Base-by-base conservation (phyloP, 2,888 invertebrate genomes). In the Buathra laborator region DNA sequence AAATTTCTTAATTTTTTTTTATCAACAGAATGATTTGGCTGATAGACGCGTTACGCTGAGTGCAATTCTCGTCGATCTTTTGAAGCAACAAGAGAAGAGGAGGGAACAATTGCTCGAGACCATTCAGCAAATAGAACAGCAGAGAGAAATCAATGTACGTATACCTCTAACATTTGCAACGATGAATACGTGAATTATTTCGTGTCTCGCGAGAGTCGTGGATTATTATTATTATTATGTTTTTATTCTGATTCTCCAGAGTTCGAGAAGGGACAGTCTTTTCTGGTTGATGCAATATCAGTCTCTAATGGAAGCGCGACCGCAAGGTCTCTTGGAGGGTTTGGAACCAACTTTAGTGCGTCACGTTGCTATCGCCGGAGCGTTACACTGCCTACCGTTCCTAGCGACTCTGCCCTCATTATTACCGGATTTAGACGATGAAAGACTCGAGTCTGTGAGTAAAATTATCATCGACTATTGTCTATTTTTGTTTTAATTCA, bases 211-310 rank as follows among this genome's bases (percentile, higher is more conserved):
- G 43, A 72, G 10, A 70, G 14, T 64, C 3, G 64, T 24, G 7
- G 62, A 74, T 68, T 44, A 66, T 19, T 14, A 14, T 67, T 62
- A 48, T 62, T 51, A 24, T 70, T 48, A 24, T 51, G 78, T 79
- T 46, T 68, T 59, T 1, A 6, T 62, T 37, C 37, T 37, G 6
- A 9, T 76, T 85, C 81, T 84, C 68, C 44, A 91, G 90, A 88
- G 86, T 74, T 70, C 89, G 85, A 89, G 92, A 90, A 90, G 91
- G 74, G 89, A 90, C 81, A 93, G 93, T 90, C 90, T 92, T 90
- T 97, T 96, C 92, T 97, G 97, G 97, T 94, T 97, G 86, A 95
- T 95, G 90, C 98, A 98, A 93, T 98, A 98, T 93, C 98, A 98
- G 93, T 95, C 96, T 87, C 94, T 98, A 62, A 95, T 98, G 92